Percentiles rank a stretch among this genome's conserved stretches.
Conservation (phyloP, 2,888 invertebrate species). For the Hyalella azteca region DNA sequence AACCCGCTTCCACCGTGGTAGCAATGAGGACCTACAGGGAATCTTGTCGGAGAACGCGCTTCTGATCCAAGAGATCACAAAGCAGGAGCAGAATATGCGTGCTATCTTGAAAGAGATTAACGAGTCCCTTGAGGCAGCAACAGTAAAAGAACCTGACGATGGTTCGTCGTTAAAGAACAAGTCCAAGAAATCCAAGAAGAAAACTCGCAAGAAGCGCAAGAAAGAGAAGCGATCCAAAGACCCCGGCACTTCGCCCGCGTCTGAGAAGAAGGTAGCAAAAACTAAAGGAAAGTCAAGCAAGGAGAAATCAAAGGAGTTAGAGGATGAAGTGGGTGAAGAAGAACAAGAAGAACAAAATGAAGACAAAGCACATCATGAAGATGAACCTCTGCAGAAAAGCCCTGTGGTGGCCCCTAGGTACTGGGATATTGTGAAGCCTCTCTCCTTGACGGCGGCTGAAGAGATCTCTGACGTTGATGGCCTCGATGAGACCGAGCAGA, state of each 20-base stretch:
- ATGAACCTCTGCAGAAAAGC: background rate
- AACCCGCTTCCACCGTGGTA: background rate
- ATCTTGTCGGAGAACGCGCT: conserved; percentile 11
- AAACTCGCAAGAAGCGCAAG: conserved; percentile 23
- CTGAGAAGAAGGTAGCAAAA: background rate
- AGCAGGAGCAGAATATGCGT: conserved; percentile 14
- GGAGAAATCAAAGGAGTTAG: background rate
- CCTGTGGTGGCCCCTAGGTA: conserved; percentile 22
- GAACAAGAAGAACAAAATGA: background rate
- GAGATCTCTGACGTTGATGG: background rate
- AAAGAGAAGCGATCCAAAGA: conserved; percentile 28
- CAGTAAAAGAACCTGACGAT: background rate
- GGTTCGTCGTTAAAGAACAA: background rate
- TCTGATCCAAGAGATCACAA: background rate
- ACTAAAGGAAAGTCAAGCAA: background rate
- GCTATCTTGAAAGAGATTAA: conserved; percentile 15
- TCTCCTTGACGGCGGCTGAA: background rate
- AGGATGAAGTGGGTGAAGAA: background rate
- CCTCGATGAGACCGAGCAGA: background rate
- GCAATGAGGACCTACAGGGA: background rate
- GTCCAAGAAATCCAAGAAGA: conserved; percentile 15
- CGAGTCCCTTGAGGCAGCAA: conserved; percentile 3
- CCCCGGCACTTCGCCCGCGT: background rate
- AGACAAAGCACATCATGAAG: background rate
- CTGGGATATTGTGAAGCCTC: conserved; percentile 20